Evolutionary conservation across 2,113 vertebrate genomes (phyloP).

Genomic region (Plectropomus leopardus): DNA sequence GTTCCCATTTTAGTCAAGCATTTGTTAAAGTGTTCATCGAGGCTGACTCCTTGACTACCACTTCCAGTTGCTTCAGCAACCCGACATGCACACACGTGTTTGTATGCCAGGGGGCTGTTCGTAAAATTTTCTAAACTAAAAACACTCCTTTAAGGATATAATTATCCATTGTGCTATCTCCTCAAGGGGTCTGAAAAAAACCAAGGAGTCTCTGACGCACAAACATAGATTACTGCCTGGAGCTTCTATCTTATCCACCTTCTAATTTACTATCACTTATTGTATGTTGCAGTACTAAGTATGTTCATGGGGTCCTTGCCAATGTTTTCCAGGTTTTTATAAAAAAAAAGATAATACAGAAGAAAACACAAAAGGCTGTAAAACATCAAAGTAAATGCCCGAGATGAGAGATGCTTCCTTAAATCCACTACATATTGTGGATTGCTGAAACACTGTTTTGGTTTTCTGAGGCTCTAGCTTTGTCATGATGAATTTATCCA

Average conservation of each 20-base stretch:
- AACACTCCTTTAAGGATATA: constrained; percentile 10
- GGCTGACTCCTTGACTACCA: background rate
- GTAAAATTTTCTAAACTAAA: background rate
- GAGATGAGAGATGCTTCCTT: background rate
- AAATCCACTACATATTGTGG: too few species aligned
- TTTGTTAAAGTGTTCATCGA: background rate
- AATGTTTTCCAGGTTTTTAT: background rate
- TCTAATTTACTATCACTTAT: background rate
- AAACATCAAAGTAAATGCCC: background rate
- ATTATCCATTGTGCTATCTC: constrained; percentile 12
- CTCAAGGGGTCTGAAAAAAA: constrained; percentile 19
- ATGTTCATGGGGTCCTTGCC: background rate
- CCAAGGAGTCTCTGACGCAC: constrained; percentile 15
- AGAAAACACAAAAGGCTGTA: background rate
- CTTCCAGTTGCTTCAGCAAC: background rate
- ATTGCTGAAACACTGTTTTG: background rate
- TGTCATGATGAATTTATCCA: background rate
- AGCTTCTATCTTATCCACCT: constrained; percentile 9
- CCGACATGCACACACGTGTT: background rate
- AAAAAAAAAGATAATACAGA: background rate
- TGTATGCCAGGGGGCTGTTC: background rate
- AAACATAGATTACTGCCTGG: background rate
- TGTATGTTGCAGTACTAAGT: background rate
- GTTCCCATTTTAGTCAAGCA: background rate
- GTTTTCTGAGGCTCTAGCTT: background rate